Evolutionary conservation across 2,888 invertebrate species (phyloP).

Genomic region (Laspeyria flexula): DNA sequence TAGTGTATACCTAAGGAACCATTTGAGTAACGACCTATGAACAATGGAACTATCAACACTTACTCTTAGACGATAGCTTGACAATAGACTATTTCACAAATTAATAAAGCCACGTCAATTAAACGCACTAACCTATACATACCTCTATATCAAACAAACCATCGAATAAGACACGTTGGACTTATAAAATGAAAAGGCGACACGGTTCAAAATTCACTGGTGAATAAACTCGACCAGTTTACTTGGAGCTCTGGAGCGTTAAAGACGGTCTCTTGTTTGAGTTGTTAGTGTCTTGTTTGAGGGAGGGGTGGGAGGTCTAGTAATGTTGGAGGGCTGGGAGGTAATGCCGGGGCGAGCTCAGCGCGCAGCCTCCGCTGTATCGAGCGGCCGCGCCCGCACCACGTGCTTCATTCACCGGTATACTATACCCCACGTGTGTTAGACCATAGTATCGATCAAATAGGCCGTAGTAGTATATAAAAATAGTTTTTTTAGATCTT

Average conservation of each 20-base stretch:
- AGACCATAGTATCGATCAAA: constrained; percentile 45
- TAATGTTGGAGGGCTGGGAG: constrained; percentile 33
- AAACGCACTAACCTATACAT: constrained; percentile 35
- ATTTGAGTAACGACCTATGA: too few relatives aligned
- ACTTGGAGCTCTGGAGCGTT: constrained; percentile 31
- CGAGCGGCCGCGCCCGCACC: constrained; percentile 73
- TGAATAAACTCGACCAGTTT: constrained; percentile 24
- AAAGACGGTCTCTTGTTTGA: constrained; percentile 14
- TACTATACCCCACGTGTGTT: constrained; percentile 54
- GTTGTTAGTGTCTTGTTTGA: constrained; percentile 10
- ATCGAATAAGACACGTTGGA: constrained; percentile 30
- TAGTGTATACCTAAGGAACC: too few relatives aligned
- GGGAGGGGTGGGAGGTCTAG: constrained; percentile 37
- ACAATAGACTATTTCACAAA: constrained; percentile 30
- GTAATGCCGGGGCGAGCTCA: constrained; percentile 61
- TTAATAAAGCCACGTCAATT: constrained; percentile 44
- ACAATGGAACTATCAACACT: constrained; percentile 19
- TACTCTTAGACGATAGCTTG: constrained; percentile 14
- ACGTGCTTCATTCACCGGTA: constrained; percentile 73
- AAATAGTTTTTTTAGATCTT: constrained; percentile 45
- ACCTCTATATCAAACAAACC: constrained; percentile 28
- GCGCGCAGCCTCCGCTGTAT: constrained; percentile 77
- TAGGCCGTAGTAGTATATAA: constrained; percentile 47
- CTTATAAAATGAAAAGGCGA: constrained; percentile 16
- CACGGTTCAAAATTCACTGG: constrained; percentile 32